Conservation (phyloP, 2,113 vertebrate species). For the Epinephelus lanceolatus region DNA sequence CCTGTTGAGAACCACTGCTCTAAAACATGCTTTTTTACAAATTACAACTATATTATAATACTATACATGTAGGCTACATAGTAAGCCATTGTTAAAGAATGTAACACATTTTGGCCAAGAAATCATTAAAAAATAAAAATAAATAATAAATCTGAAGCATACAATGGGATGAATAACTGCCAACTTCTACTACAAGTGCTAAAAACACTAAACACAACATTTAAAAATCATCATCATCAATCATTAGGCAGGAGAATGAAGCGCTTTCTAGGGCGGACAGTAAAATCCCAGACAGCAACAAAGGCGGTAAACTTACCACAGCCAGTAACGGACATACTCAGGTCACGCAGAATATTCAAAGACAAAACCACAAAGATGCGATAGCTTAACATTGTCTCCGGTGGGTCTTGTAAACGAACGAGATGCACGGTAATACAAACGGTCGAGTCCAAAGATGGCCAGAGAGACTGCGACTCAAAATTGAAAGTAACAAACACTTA, state of each 20-base stretch:
- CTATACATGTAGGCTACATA: too few species aligned
- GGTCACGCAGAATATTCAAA: not conserved
- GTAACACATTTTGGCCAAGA: too few species aligned
- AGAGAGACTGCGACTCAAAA: not conserved
- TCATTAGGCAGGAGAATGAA: not conserved
- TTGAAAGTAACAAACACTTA: not conserved
- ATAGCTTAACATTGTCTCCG: slow-evolving; percentile 17
- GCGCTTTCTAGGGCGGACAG: not conserved
- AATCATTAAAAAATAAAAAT: too few species aligned
- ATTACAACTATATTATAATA: too few species aligned
- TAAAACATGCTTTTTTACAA: too few species aligned
- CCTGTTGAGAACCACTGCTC: too few species aligned
- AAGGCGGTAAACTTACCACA: not conserved
- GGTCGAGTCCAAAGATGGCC: not conserved
- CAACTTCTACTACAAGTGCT: not conserved
- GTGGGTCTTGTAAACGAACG: not conserved
- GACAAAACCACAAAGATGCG: not conserved
- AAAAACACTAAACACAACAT: not conserved
- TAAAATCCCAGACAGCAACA: not conserved
- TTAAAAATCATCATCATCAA: not conserved
- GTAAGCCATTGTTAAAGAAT: too few species aligned
- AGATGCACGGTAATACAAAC: not conserved
- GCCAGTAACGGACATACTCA: not conserved
- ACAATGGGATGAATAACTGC: not conserved
- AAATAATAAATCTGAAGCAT: too few species aligned